Conservation (phyloP, 1,140 invertebrate genomes). For the Sycophila sp. region DNA sequence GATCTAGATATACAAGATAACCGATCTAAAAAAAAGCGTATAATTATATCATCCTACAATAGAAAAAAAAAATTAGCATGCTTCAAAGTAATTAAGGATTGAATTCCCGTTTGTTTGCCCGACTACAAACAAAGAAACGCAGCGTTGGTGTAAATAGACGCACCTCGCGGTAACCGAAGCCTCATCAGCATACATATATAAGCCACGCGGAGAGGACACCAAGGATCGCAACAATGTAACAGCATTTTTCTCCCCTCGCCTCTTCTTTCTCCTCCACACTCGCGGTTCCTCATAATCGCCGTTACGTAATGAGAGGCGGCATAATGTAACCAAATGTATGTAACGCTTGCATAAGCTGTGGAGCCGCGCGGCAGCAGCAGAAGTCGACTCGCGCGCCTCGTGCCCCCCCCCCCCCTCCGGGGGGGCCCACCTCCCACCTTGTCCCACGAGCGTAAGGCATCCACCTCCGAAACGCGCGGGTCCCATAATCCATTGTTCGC, state of each 20-base stretch:
- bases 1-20: no score
- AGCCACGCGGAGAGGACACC: no score
- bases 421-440: neutral
- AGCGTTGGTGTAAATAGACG: no score
- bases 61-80: no score
- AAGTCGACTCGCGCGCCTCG: constrained; percentile 41
- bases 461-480: neutral
- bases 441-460: neutral
- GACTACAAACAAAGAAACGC: no score
- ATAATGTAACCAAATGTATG: constrained; percentile 66
- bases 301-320: constrained; percentile 54
- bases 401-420: neutral
- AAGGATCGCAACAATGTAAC: constrained; percentile 44
- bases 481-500: constrained; percentile 59
- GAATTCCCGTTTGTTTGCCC: no score
- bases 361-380: constrained; percentile 41
- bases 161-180: no score
- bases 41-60: no score
- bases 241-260: constrained; percentile 50
- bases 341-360: constrained; percentile 61
- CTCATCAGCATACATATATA: no score
- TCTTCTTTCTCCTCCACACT: constrained; percentile 35
- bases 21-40: no score
- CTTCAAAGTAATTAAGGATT: no score
- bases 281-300: constrained; percentile 52